These are phyloP conservation scores for Mesorhabditis spiculigera DNA, from an alignment of 2,888 invertebrate genomes.

Conservation along the genomic window DNA sequence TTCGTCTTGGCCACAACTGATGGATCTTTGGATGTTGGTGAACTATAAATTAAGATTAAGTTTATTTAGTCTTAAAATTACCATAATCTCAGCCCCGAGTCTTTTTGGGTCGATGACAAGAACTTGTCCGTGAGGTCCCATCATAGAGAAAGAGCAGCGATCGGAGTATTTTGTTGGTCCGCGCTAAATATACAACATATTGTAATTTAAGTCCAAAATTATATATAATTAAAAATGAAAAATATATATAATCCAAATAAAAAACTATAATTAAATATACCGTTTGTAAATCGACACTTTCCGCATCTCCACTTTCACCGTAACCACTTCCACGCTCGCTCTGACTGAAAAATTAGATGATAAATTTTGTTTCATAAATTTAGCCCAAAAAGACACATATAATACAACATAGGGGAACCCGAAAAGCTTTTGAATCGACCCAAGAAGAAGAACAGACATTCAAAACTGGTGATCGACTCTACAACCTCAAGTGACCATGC, in stretches of 20 bases:
- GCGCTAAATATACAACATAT: slow-evolving; percentile 7
- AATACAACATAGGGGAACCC: no score
- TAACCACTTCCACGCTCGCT: slow-evolving; percentile 35
- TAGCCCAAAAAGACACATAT: not conserved
- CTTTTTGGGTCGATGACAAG: slow-evolving; percentile 2
- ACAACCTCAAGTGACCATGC: no score
- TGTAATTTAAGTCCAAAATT: slow-evolving; percentile 5
- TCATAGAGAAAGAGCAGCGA: not conserved
- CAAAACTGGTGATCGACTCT: no score
- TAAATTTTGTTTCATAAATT: not conserved
- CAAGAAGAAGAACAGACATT: no score
- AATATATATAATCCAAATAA: slow-evolving; percentile 7
- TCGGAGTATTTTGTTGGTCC: not conserved
- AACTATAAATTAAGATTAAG: no score
- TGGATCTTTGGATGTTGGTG: no score
- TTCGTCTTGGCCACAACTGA: not conserved
- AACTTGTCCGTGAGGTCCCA: not conserved
- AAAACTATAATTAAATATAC: not conserved
- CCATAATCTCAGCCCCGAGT: not conserved
- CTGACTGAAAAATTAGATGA: slow-evolving; percentile 22
- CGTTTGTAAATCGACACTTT: not conserved
- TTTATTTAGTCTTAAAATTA: not conserved
- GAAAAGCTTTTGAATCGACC: no score
- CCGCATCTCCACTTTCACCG: slow-evolving; percentile 22
- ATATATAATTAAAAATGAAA: slow-evolving; percentile 6